phyloP scores from a whole-genome alignment of 2,797 vertebrate species.

The Chromobotia macracanthus region DNA sequence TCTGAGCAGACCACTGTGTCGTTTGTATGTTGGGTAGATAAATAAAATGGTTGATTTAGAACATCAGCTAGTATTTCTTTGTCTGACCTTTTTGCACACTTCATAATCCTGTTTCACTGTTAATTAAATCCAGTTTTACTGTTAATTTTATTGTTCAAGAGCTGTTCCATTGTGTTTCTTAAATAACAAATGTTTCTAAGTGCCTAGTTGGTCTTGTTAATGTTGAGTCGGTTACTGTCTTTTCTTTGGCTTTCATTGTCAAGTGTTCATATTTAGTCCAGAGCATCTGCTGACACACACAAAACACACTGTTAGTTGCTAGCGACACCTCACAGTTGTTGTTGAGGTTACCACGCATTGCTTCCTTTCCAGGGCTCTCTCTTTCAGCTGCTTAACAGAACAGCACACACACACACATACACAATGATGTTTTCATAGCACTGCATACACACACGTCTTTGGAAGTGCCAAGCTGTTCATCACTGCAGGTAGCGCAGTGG shows the following conservation, averaged over 20 bases:
- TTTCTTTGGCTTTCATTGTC: conserved; percentile 3
- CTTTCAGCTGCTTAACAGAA: conserved; percentile 26
- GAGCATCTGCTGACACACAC: conserved; percentile 47
- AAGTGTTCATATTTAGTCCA: conserved; percentile 26
- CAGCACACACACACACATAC: not conserved
- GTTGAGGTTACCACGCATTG: conserved; percentile 58
- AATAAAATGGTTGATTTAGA: not conserved
- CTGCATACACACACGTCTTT: not conserved
- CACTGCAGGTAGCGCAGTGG: not conserved
- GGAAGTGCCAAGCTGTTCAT: not conserved
- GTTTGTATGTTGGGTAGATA: no score
- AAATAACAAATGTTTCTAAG: no score
- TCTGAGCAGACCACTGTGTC: not conserved
- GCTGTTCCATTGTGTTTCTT: no score
- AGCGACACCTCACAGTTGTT: conserved; percentile 62
- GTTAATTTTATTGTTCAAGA: no score
- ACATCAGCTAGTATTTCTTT: not conserved
- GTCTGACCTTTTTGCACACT: not conserved
- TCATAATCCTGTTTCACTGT: not conserved
- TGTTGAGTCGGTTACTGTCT: not conserved
- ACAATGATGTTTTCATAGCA: not conserved
- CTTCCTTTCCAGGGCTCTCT: conserved; percentile 50
- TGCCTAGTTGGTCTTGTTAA: no score
- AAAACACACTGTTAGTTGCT: conserved; percentile 41
- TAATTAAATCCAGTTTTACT: not conserved